phyloP scores from a whole-genome alignment of 53 echinoderm and acorn worm genomes.

The Stichopus horrens region DNA sequence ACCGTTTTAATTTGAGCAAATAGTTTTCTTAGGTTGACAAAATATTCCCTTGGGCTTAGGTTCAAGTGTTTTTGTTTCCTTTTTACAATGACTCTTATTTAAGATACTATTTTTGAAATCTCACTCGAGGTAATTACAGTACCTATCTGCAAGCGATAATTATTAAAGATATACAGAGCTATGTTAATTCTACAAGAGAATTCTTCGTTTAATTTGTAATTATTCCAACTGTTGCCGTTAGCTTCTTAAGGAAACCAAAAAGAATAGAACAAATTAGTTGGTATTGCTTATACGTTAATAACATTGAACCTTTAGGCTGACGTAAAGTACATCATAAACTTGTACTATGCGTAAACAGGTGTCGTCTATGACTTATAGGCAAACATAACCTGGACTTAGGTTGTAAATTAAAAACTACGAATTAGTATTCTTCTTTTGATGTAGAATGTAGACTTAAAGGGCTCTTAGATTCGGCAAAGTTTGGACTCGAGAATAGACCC shows the following conservation, averaged over 20 bases:
- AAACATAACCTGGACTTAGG: slow-evolving; percentile 2
- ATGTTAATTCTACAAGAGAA: not conserved
- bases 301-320: not conserved
- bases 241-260: not conserved
- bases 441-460: not conserved
- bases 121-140: slow-evolving; percentile 7
- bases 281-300: not conserved
- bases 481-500: too few species aligned
- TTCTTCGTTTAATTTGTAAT: slow-evolving; percentile 1
- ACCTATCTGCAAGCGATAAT: slow-evolving; percentile 22
- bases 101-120: not conserved
- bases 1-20: slow-evolving; percentile 7
- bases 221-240: slow-evolving; percentile 7
- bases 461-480: not conserved
- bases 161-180: slow-evolving; percentile 4
- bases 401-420: not conserved
- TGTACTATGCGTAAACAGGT: not conserved
- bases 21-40: not conserved
- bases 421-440: slow-evolving; percentile 1
- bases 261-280: not conserved
- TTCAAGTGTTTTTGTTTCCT: not conserved
- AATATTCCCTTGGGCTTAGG: not conserved
- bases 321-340: not conserved
- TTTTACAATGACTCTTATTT: not conserved
- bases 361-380: not conserved